Percentiles rank a stretch among this genome's conserved stretches.
Evolutionary conservation across 2,888 invertebrate genomes (phyloP).

Genomic region (Andrena praecox): DNA sequence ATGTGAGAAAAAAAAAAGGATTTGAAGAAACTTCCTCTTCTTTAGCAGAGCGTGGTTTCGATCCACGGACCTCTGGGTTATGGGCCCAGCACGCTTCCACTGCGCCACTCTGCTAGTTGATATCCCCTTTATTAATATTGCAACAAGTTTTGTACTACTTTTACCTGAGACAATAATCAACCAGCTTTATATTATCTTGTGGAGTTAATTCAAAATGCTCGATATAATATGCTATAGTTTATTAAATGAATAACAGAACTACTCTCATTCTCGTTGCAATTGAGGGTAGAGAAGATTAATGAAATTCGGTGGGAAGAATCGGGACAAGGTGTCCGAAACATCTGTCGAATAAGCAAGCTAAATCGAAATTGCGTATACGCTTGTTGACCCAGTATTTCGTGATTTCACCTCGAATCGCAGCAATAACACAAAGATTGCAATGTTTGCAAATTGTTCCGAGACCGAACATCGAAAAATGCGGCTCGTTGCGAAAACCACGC

Average conservation of each 20-base stretch:
- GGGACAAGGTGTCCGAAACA: neutral
- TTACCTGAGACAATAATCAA: too few species aligned
- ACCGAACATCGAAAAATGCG: constrained; percentile 8
- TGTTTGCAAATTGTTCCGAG: constrained; percentile 10
- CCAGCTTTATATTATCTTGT: too few species aligned
- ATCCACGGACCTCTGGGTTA: too few species aligned
- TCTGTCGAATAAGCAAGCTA: constrained; percentile 10
- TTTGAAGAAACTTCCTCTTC: too few species aligned
- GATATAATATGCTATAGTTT: too few species aligned
- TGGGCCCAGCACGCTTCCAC: constrained; percentile 48
- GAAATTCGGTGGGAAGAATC: neutral
- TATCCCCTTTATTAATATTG: accelerated
- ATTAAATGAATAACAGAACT: neutral
- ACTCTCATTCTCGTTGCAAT: neutral
- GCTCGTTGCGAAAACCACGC: neutral
- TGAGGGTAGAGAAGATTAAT: neutral
- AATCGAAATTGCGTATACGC: neutral
- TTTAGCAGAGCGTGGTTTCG: too few species aligned
- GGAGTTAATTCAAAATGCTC: too few species aligned
- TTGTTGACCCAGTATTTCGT: neutral
- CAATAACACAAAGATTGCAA: constrained; percentile 6
- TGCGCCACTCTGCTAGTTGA: constrained; percentile 67
- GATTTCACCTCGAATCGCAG: neutral
- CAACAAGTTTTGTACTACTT: too few species aligned
- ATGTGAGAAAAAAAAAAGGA: too few species aligned